Evolutionary conservation across 2,113 vertebrate genomes (phyloP).

Genomic region (Gallinago jamesoni): DNA sequence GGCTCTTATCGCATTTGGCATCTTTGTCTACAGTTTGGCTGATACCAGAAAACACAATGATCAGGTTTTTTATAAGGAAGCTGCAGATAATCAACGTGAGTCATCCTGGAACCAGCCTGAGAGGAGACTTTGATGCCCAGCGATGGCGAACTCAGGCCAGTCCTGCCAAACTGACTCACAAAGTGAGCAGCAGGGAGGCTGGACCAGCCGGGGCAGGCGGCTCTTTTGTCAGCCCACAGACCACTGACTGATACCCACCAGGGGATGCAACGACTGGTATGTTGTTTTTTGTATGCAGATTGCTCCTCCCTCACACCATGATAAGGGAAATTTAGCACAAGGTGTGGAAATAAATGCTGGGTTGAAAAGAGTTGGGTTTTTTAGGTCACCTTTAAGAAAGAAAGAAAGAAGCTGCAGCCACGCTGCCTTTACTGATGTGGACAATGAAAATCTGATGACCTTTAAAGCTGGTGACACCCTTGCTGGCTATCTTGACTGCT

Average conservation of each 20-base stretch:
- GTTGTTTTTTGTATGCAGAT: conserved; percentile 50
- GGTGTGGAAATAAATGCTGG: neutral
- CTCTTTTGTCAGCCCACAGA: conserved; percentile 16
- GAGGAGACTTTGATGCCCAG: conserved; percentile 39
- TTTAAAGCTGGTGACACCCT: conserved; percentile 43
- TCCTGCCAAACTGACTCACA: conserved; percentile 17
- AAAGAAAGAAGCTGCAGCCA: neutral
- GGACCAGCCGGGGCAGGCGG: neutral
- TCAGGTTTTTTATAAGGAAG: conserved; percentile 41
- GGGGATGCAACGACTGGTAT: neutral
- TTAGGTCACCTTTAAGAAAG: conserved; percentile 19
- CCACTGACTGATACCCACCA: neutral
- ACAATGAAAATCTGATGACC: conserved; percentile 36
- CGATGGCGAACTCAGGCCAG: neutral
- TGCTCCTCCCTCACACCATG: neutral
- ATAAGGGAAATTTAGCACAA: conserved; percentile 13
- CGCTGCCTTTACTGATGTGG: neutral
- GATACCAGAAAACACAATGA: conserved; percentile 41
- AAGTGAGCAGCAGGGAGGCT: conserved; percentile 36
- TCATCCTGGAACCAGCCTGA: conserved; percentile 10
- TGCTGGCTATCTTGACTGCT: neutral
- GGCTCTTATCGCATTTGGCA: neutral
- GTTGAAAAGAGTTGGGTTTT: neutral
- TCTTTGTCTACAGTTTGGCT: conserved; percentile 49
- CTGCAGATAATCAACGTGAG: conserved; percentile 11